These are phyloP conservation scores for Scrobipalpa atriplicella DNA, from an alignment of 2,888 invertebrate species.

Conservation along the genomic window DNA sequence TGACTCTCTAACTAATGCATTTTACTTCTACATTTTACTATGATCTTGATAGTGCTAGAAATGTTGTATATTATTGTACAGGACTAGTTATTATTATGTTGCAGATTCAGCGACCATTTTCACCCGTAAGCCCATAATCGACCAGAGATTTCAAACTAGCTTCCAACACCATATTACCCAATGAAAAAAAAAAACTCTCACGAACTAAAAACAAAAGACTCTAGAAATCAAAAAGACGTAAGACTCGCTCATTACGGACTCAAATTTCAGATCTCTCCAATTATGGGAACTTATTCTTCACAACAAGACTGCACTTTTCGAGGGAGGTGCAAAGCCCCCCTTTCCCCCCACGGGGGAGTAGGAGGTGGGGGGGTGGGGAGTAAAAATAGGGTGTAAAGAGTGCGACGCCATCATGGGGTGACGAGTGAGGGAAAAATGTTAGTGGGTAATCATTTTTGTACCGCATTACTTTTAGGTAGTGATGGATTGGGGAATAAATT, in stretches of 20 bases:
- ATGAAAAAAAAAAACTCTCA: background rate
- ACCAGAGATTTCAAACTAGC: background rate
- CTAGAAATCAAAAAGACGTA: background rate
- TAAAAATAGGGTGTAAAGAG: conserved; percentile 74
- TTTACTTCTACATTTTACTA: too few relatives aligned
- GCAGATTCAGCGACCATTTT: too few relatives aligned
- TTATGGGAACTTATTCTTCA: conserved; percentile 32
- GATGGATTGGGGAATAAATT: conserved; percentile 10
- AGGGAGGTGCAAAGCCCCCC: conserved; percentile 10
- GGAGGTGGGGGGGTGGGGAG: background rate
- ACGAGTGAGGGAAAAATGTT: conserved; percentile 51
- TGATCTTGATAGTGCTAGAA: too few relatives aligned
- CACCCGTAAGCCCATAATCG: too few relatives aligned
- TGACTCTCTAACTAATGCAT: too few relatives aligned
- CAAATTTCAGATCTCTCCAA: conserved; percentile 18
- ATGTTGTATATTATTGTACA: too few relatives aligned
- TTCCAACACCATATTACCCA: background rate
- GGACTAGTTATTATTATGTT: too few relatives aligned
- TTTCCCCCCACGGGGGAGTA: background rate
- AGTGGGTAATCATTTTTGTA: conserved; percentile 29
- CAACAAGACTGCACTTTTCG: conserved; percentile 37
- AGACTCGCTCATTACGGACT: conserved; percentile 10
- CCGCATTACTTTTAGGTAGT: conserved; percentile 17
- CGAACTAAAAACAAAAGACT: conserved; percentile 4
- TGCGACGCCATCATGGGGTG: conserved; percentile 67